Evolutionary conservation across 2,888 invertebrate species (phyloP), one percentile per base, ranked within the genome.

Genomic region (Andrena flavipes): DNA sequence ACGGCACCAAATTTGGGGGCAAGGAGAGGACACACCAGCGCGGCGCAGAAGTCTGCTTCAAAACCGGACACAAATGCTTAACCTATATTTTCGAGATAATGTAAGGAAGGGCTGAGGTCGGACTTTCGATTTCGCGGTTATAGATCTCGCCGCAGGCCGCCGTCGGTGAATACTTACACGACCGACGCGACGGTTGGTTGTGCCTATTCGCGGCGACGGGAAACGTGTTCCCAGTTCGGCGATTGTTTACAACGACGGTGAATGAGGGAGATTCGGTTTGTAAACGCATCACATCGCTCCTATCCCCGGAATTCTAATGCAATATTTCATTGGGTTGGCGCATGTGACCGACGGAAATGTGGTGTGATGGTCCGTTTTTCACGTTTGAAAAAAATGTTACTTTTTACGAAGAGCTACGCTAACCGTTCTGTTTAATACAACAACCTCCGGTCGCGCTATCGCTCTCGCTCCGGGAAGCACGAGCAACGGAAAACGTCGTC

Each of bases 241-340:
- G 73, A 56, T 70, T 83, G 81, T 81, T 83, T 83, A 83, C 76
- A 54, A 30, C 8, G 35, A 64, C 54, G 42, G 13, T 4, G 35
- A 62, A 81, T 56, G 69, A 76, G 73, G 70, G 49, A 81, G 76
- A 83, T 76, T 76, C 76, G 81, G 73, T 73, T 83, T 81, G 73
- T 74, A 10, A 65, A 16, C 35, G 63, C 16, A 60, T 64, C 51
- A 10, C 48, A 72, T 16, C 62, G 68, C 49, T 33, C 56, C 63
- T 76, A 67, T 81, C 70, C 76, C 29, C 33, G 48, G 80, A 76
- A 80, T 80, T 72, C 80, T 29, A 54, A 29, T 79, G 79, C 79
- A 72, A 73, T 76, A 74, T 80, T 80, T 83, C 82, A 56, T 23
- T 16, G 68, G 23, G 67, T 77, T 82, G 76, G 80, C 71, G 77